phyloP scores from a whole-genome alignment of 2,888 invertebrate species.

The Aleiodes alternator region DNA sequence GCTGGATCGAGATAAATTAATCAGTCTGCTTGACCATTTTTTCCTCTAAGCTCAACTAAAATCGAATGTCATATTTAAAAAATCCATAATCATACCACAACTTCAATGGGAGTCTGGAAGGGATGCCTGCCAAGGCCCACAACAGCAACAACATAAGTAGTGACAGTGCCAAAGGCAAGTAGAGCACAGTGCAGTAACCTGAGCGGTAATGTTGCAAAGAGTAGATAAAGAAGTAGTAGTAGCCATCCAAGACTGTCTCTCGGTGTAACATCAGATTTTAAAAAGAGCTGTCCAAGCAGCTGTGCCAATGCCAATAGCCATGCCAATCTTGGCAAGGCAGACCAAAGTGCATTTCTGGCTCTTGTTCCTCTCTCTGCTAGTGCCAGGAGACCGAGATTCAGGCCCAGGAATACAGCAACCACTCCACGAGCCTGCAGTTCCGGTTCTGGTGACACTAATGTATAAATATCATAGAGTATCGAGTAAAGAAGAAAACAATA shows the following conservation, averaged over 20 bases:
- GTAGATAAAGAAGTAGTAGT: slow-evolving; percentile 83
- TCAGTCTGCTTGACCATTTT: no score
- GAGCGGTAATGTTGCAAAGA: slow-evolving; percentile 85
- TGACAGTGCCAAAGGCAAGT: slow-evolving; percentile 80
- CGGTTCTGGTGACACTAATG: slow-evolving; percentile 77
- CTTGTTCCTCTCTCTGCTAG: slow-evolving; percentile 68
- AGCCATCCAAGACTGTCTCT: slow-evolving; percentile 85
- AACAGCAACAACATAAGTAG: slow-evolving; percentile 79
- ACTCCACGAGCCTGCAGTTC: slow-evolving; percentile 67
- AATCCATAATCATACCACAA: slow-evolving; percentile 63
- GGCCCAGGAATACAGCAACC: slow-evolving; percentile 69
- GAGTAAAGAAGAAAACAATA: slow-evolving; percentile 83
- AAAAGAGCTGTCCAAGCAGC: slow-evolving; percentile 79
- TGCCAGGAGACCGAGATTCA: slow-evolving; percentile 71
- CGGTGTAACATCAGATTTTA: slow-evolving; percentile 79
- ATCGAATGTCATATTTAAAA: no score
- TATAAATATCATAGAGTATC: slow-evolving; percentile 82
- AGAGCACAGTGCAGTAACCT: slow-evolving; percentile 80
- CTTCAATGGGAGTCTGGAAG: slow-evolving; percentile 74
- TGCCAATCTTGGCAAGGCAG: slow-evolving; percentile 80
- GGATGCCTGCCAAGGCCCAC: slow-evolving; percentile 77
- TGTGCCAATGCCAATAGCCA: slow-evolving; percentile 82
- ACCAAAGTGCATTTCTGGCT: slow-evolving; percentile 75
- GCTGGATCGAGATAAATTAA: no score
- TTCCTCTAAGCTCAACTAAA: no score